Percentiles rank a stretch among this genome's conserved stretches.
Evolutionary conservation across 2,888 invertebrate genomes (phyloP).

Genomic region (Cheilosia pagana): DNA sequence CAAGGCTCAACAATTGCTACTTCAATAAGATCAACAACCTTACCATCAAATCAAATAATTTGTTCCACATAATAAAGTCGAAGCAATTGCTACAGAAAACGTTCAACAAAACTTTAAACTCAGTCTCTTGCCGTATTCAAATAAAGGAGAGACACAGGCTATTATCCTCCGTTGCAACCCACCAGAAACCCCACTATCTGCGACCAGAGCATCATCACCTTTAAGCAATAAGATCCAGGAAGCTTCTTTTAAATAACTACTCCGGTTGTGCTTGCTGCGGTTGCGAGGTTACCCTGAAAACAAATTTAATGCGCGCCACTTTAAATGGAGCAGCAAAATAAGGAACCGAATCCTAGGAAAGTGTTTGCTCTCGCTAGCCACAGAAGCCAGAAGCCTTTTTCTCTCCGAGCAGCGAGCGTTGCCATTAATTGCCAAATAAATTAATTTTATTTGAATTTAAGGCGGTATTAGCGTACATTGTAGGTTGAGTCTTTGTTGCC

Average conservation of each 20-base stretch:
- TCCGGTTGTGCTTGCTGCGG: slow-evolving; percentile 6
- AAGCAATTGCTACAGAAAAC: too few relatives aligned
- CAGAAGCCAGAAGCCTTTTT: not conserved
- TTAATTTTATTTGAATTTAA: slow-evolving; percentile 68
- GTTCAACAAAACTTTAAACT: too few relatives aligned
- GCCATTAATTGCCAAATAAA: slow-evolving; percentile 68
- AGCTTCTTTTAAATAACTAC: slow-evolving; percentile 26
- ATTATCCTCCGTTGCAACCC: not conserved
- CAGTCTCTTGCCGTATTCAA: too few relatives aligned
- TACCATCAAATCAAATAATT: too few relatives aligned
- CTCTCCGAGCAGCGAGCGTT: not conserved
- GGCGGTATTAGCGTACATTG: slow-evolving; percentile 46
- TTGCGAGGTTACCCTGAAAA: slow-evolving; percentile 29
- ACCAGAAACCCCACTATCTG: not conserved
- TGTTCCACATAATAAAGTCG: too few relatives aligned
- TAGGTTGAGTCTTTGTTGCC: slow-evolving; percentile 20
- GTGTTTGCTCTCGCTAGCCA: slow-evolving; percentile 9
- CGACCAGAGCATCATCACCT: slow-evolving; percentile 10
- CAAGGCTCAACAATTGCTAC: too few relatives aligned
- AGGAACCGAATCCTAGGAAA: slow-evolving; percentile 18
- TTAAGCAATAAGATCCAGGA: slow-evolving; percentile 15
- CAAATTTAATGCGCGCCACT: slow-evolving; percentile 45
- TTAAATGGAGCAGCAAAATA: slow-evolving; percentile 13
- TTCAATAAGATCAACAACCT: too few relatives aligned
- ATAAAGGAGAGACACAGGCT: too few relatives aligned